phyloP scores from a whole-genome alignment of 2,888 invertebrate genomes.

The Gastrophysa polygoni region DNA sequence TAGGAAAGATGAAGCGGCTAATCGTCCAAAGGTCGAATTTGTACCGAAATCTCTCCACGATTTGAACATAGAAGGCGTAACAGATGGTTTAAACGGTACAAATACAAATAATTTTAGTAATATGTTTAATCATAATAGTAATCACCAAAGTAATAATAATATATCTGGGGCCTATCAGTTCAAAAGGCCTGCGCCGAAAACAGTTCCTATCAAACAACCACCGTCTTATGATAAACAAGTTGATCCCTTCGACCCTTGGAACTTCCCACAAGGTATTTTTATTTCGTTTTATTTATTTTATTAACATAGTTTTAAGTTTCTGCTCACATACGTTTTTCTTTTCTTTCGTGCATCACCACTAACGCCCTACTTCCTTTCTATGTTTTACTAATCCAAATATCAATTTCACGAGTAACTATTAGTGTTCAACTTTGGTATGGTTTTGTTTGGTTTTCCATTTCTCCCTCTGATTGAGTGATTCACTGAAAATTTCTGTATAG shows the following conservation, averaged over 20 bases:
- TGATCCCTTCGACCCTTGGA: constrained; percentile 66
- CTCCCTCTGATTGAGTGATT: background rate
- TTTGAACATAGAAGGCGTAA: constrained; percentile 78
- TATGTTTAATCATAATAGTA: constrained; percentile 37
- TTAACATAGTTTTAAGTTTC: constrained; percentile 35
- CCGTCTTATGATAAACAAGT: constrained; percentile 41
- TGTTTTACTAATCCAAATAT: background rate
- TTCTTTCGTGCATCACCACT: background rate
- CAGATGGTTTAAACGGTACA: constrained; percentile 72
- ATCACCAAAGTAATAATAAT: constrained; percentile 40
- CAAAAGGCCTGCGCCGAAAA: constrained; percentile 48
- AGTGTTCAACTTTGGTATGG: background rate
- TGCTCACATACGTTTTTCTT: background rate
- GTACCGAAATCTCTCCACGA: constrained; percentile 89
- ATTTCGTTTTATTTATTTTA: constrained; percentile 37
- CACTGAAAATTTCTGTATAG: background rate
- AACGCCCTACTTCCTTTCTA: background rate
- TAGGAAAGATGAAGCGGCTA: constrained; percentile 88
- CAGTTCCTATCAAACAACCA: constrained; percentile 52
- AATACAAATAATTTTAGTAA: constrained; percentile 57
- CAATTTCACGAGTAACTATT: background rate
- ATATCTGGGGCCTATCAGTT: constrained; percentile 43
- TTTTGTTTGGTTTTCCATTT: background rate
- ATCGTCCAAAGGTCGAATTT: constrained; percentile 88
- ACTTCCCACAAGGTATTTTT: constrained; percentile 63